Evolutionary conservation across 37 sponge, comb jelly and placozoan genomes (phyloP).

Genomic region (Chondrilla cf. caribensis): DNA sequence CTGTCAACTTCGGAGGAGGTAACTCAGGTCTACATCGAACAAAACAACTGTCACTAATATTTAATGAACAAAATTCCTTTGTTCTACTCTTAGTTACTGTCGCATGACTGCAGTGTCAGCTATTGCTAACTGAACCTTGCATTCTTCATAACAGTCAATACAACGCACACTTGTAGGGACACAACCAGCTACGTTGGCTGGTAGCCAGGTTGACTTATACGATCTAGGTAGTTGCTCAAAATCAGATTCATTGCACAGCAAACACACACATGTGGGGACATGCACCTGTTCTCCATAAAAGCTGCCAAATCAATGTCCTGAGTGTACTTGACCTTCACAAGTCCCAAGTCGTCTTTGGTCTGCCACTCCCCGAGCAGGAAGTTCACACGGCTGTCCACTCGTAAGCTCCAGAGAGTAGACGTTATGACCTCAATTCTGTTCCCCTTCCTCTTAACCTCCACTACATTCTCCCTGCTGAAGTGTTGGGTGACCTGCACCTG

Average conservation of each 20-base stretch:
- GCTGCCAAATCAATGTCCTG: constrained; percentile 28
- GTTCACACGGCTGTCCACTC: background rate
- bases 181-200: too few relatives aligned
- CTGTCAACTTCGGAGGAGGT: background rate
- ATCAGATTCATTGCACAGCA: background rate
- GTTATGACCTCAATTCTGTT: background rate
- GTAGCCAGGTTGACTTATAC: background rate
- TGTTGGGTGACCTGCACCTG: background rate
- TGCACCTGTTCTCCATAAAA: constrained; percentile 53
- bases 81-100: too few relatives aligned
- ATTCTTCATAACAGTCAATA: too few relatives aligned
- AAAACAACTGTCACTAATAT: too few relatives aligned
- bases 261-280: background rate
- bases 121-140: too few relatives aligned
- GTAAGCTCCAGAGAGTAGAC: background rate
- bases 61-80: too few relatives aligned
- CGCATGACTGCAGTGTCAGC: too few relatives aligned
- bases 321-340: constrained; percentile 57
- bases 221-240: background rate
- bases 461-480: background rate
- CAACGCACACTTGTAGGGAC: too few relatives aligned
- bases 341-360: constrained; percentile 22
- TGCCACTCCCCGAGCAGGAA: background rate
- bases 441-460: background rate
- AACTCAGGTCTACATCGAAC: too few relatives aligned